Evolutionary conservation across 2,113 vertebrate genomes (phyloP), one percentile per base, ranked within the genome.

Genomic region (Phylloscopus trochilus): DNA sequence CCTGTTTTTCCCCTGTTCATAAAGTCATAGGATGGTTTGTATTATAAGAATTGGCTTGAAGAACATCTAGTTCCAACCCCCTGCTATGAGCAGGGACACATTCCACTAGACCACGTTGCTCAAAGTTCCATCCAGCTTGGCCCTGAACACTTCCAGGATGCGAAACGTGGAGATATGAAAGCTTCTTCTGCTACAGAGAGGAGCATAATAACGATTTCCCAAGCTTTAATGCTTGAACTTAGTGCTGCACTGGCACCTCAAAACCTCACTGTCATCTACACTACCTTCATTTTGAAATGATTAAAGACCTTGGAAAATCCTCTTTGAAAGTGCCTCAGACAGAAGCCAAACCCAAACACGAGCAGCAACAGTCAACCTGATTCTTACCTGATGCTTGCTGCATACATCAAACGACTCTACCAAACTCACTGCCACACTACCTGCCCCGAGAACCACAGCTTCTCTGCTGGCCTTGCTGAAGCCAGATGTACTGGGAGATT

Each of bases 391-490:
- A 12, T 6, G 9, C 64, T 28, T 58, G 49, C 31, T 86, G n/a
- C 16, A 10, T 18, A 19, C 30, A 33, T 43, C 21, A 27, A 55
- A 16, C 0, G 0, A 43, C 41, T 26, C 46, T 44, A 22, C 31
- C 69, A 83, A 87, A 64, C 17, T 33, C 58, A 24, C 17, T 28
- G 35, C 39, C 2, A 1, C 0, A 0, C 37, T 41, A 6, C 26
- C 46, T 8, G 2, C 27, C 30, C 19, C 2, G 0, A 46, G 15
- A 87, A 69, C 44, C 58, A n/a, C 44, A 64, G 11, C n/a, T 47
- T 37, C 83, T 82, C 77, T 64, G 51, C 44, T 46, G 27, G 22
- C 41, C 52, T 58, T 70, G 37, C 52, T 11, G 4, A 47, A 92
- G 68, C 23, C 68, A 78, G 33, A 21, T 0, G 0, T 39, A 39